Percentiles rank a stretch among this genome's conserved stretches.
phyloP scores from a whole-genome alignment of 2,888 invertebrate genomes.

The Argyresthia albistria region DNA sequence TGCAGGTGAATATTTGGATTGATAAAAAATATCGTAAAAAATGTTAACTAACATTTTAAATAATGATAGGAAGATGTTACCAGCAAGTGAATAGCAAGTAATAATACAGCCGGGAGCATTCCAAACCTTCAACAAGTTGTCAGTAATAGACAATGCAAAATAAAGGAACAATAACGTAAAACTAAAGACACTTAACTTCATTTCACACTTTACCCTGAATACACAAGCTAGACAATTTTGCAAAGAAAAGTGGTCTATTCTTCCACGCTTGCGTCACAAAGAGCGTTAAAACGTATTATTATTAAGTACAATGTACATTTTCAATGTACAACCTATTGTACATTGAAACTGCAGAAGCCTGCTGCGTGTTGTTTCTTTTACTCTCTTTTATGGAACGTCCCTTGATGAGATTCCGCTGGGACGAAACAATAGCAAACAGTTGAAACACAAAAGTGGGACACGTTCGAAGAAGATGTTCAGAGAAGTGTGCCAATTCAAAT shows the following conservation, averaged over 20 bases:
- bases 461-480: not conserved
- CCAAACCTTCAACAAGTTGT: too few relatives aligned
- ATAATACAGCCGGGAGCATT: too few relatives aligned
- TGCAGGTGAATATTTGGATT: slow-evolving; percentile 18
- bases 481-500: slow-evolving; percentile 19
- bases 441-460: slow-evolving; percentile 1
- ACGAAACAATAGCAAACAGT: slow-evolving; percentile 29
- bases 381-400: slow-evolving; percentile 24
- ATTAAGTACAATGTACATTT: not conserved
- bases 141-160: not conserved
- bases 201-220: not conserved
- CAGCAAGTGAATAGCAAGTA: too few relatives aligned
- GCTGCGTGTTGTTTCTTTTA: slow-evolving; percentile 18
- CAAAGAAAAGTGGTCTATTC: not conserved
- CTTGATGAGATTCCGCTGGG: slow-evolving; percentile 33
- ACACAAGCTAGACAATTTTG: not conserved
- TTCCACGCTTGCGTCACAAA: not conserved
- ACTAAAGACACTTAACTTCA: not conserved
- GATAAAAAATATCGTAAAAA: not conserved
- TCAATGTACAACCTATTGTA: slow-evolving; percentile 17
- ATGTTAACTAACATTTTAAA: not conserved
- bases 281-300: not conserved
- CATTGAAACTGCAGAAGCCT: slow-evolving; percentile 17
- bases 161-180: not conserved
- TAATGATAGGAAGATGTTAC: not conserved